Evolutionary conservation across 2,113 vertebrate genomes (phyloP).

Genomic region (Forbesichthys agassizii): DNA sequence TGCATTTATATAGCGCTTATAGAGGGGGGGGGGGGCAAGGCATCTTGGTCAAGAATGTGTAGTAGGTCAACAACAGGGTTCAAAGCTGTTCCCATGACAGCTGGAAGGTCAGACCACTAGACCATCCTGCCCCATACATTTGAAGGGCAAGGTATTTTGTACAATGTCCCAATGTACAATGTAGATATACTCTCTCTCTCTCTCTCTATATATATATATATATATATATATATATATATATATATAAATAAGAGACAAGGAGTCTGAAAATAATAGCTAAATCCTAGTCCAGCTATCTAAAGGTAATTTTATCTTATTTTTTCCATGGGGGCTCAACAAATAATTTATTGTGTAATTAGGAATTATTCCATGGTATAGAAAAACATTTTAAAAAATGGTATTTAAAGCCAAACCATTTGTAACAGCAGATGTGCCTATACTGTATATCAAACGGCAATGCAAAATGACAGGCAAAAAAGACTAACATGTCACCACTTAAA

Average conservation of each 20-base stretch:
- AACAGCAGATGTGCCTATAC: slow-evolving; percentile 58
- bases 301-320: neutral
- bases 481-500: slow-evolving; percentile 61
- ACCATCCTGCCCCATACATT: no score
- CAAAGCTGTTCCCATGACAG: no score
- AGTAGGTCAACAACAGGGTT: no score
- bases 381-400: slow-evolving; percentile 41
- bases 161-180: no score
- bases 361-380: slow-evolving; percentile 24
- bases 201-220: no score
- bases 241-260: neutral
- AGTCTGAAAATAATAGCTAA: slow-evolving; percentile 20
- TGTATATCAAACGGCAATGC: slow-evolving; percentile 57
- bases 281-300: slow-evolving; percentile 17
- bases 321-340: slow-evolving; percentile 21
- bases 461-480: slow-evolving; percentile 46
- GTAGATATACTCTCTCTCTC: no score
- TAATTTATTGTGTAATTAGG: slow-evolving; percentile 42
- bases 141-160: no score
- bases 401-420: slow-evolving; percentile 42
- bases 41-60: no score
- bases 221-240: no score
- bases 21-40: no score
- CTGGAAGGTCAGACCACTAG: no score
- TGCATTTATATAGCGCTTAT: no score